phyloP scores from a whole-genome alignment of 1,140 invertebrate genomes.

The Acromyrmex echinatior region DNA sequence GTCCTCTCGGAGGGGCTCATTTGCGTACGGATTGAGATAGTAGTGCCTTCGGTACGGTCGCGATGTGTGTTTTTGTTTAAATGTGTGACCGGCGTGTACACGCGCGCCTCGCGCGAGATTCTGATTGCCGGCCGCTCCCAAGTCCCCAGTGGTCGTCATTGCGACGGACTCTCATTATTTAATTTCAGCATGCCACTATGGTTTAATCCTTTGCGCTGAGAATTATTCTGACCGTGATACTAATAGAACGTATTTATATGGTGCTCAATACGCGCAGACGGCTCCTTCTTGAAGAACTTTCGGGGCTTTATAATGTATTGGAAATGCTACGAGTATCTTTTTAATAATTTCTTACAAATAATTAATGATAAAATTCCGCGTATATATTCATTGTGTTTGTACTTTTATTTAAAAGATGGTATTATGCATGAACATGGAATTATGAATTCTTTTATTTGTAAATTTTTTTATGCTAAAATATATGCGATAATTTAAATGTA shows the following conservation, averaged over 20 bases:
- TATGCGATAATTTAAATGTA: background rate
- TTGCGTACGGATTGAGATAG: slow-evolving; percentile 86
- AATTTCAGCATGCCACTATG: slow-evolving; percentile 46
- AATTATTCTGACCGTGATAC: slow-evolving; percentile 57
- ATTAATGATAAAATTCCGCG: background rate
- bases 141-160: slow-evolving; percentile 73
- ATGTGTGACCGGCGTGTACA: slow-evolving; percentile 72
- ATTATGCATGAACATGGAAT: background rate
- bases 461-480: background rate
- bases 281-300: slow-evolving; percentile 3
- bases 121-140: slow-evolving; percentile 81
- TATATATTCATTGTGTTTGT: background rate
- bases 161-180: slow-evolving; percentile 55
- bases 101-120: slow-evolving; percentile 77
- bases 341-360: background rate
- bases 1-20: slow-evolving; percentile 82
- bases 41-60: slow-evolving; percentile 80
- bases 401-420: background rate
- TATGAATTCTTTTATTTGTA: background rate
- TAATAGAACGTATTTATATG: slow-evolving; percentile 37
- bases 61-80: slow-evolving; percentile 82
- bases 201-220: slow-evolving; percentile 56
- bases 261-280: slow-evolving; percentile 23
- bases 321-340: background rate
- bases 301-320: background rate